phyloP scores from a whole-genome alignment of 2,113 vertebrate species.

The Calidris pygmaea region DNA sequence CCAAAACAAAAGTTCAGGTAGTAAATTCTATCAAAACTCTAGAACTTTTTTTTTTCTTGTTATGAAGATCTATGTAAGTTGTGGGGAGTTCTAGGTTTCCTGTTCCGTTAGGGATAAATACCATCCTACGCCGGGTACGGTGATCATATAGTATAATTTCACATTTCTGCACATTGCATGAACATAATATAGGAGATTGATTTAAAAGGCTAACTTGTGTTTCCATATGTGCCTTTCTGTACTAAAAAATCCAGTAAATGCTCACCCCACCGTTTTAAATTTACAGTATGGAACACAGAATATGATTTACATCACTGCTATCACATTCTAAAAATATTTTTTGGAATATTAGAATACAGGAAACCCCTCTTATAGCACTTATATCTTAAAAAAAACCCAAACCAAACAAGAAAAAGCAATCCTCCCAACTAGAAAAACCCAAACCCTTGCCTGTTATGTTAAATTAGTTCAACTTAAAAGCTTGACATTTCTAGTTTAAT shows the following conservation, averaged over 20 bases:
- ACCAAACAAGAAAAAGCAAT: background rate
- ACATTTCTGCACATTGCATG: background rate
- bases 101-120: background rate
- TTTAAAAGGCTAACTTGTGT: background rate
- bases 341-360: background rate
- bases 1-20: background rate
- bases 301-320: background rate
- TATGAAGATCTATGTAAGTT: background rate
- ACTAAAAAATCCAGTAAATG: background rate
- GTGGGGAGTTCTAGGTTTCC: background rate
- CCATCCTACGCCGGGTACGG: rapidly evolving
- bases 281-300: background rate
- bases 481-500: background rate
- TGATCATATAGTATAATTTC: background rate
- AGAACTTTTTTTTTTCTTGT: background rate
- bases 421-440: background rate
- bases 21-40: background rate
- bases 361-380: background rate
- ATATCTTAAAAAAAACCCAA: background rate
- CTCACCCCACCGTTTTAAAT: background rate
- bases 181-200: background rate
- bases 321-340: background rate
- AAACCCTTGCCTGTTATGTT: background rate
- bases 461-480: background rate
- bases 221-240: background rate